Evolutionary conservation across 2,888 invertebrate species (phyloP).

Genomic region (Mesoligia furuncula): DNA sequence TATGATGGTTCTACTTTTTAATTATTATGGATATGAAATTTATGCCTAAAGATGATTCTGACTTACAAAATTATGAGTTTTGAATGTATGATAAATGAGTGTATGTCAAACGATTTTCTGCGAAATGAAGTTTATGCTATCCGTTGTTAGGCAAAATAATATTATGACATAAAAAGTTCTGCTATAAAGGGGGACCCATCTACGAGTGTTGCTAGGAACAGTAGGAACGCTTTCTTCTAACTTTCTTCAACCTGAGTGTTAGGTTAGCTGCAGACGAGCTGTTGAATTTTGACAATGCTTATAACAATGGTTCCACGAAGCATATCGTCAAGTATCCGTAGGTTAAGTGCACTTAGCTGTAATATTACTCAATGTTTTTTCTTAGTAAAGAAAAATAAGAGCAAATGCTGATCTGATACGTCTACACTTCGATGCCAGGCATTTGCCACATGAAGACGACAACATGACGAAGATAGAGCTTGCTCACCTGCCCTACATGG

Average conservation of each 20-base stretch:
- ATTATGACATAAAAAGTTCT: no score
- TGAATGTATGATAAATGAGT: no score
- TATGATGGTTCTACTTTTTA: no score
- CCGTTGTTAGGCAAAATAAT: no score
- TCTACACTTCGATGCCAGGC: neutral
- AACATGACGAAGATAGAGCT: slow-evolving; percentile 11
- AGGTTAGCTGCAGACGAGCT: neutral
- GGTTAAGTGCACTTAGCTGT: slow-evolving; percentile 36
- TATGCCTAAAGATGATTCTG: no score
- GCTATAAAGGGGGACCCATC: no score
- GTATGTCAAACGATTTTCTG: no score
- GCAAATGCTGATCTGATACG: neutral
- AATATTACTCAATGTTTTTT: neutral
- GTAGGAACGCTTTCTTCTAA: slow-evolving; percentile 10
- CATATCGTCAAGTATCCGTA: neutral
- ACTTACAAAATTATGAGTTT: no score
- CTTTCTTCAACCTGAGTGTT: neutral
- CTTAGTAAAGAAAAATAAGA: neutral
- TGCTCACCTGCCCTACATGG: neutral
- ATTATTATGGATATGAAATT: no score
- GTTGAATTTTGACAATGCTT: slow-evolving; percentile 1
- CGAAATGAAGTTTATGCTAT: no score
- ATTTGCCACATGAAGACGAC: neutral
- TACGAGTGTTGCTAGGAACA: slow-evolving; percentile 1
- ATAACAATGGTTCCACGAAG: slow-evolving; percentile 11